Evolutionary conservation across 1,140 invertebrate species (phyloP).

Genomic region (Drosophila jambulina): DNA sequence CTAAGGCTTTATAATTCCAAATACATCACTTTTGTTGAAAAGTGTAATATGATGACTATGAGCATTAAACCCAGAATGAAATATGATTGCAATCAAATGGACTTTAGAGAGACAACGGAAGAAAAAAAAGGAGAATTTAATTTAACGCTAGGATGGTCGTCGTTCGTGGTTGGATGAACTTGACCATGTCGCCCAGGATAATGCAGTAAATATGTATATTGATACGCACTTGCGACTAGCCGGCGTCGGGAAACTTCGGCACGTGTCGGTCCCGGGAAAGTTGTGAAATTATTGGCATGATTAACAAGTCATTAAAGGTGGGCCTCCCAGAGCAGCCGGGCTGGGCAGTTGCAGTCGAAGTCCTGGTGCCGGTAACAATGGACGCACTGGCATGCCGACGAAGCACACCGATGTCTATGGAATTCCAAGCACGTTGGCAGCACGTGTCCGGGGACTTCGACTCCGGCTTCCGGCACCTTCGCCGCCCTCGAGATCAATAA

Average conservation of each 20-base stretch:
- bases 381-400: slow-evolving; percentile 61
- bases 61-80: slow-evolving; percentile 57
- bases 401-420: slow-evolving; percentile 62
- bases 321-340: slow-evolving; percentile 3
- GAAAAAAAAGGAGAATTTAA: slow-evolving; percentile 70
- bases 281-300: slow-evolving; percentile 82
- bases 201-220: slow-evolving; percentile 39
- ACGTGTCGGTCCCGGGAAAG: slow-evolving; percentile 66
- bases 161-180: slow-evolving; percentile 61
- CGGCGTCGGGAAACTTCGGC: slow-evolving; percentile 73
- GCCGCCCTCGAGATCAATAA: slow-evolving; percentile 52
- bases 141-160: slow-evolving; percentile 82
- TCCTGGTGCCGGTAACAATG: slow-evolving; percentile 44
- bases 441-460: slow-evolving; percentile 70
- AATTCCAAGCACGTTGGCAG: slow-evolving; percentile 78
- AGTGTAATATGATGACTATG: slow-evolving; percentile 32
- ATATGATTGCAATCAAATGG: slow-evolving; percentile 63
- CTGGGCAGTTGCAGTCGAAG: slow-evolving; percentile 16
- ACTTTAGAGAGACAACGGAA: slow-evolving; percentile 8
- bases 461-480: slow-evolving; percentile 43
- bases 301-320: slow-evolving; percentile 77
- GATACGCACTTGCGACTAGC: slow-evolving; percentile 22
- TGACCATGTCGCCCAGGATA: slow-evolving; percentile 45
- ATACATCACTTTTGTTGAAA: slow-evolving; percentile 1
- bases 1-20: not conserved